Conservation (phyloP, 2,888 invertebrate species). For the Erannis defoliaria region DNA sequence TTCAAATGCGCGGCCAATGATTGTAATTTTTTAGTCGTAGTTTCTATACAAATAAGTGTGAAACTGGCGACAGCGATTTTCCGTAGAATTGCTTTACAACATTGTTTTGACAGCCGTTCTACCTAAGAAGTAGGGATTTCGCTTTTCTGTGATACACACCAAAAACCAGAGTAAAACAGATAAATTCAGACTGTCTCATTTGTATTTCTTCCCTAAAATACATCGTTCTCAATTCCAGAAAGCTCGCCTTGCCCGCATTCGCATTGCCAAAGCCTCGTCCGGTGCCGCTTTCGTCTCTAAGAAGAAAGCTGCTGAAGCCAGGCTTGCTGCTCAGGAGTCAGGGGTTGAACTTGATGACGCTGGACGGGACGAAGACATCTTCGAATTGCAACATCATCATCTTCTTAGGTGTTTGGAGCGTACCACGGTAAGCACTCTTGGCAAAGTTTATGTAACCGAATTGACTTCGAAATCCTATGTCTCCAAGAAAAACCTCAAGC, state of each 20-base stretch:
- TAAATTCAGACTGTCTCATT: too few relatives aligned
- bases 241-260: conserved; percentile 98
- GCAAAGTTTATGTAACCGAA: conserved; percentile 26
- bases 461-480: conserved; percentile 15
- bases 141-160: too few relatives aligned
- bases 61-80: too few relatives aligned
- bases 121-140: too few relatives aligned
- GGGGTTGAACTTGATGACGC: conserved; percentile 97
- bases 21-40: too few relatives aligned
- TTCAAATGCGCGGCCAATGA: too few relatives aligned
- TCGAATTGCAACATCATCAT: conserved; percentile 99
- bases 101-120: too few relatives aligned
- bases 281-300: conserved; percentile 99
- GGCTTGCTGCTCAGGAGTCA: conserved; percentile 96
- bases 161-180: too few relatives aligned
- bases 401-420: conserved; percentile 98
- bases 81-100: too few relatives aligned
- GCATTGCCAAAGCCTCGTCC: conserved; percentile 99
- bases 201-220: too few relatives aligned
- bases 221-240: conserved; percentile 91
- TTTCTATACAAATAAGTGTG: too few relatives aligned
- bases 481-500: conserved; percentile 24
- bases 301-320: conserved; percentile 99
- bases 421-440: conserved; percentile 90
- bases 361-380: conserved; percentile 97